phyloP scores from a whole-genome alignment of 2,888 invertebrate genomes.

The Osmoderma eremita region DNA sequence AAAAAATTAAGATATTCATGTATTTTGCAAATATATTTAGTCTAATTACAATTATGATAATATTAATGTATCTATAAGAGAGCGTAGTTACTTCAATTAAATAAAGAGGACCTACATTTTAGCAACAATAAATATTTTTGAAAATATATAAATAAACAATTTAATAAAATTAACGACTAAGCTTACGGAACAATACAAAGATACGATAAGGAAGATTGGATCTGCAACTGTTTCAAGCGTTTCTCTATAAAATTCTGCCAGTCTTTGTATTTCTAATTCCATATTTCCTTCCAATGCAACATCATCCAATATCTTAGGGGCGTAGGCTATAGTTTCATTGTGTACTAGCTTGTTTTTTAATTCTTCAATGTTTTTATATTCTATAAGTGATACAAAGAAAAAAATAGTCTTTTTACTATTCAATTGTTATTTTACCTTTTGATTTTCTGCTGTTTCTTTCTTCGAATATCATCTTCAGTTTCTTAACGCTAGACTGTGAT shows the following conservation, averaged over 20 bases:
- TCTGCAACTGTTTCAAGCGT: constrained; percentile 20
- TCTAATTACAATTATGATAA: too few relatives aligned
- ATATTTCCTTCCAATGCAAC: not conserved
- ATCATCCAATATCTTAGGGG: constrained; percentile 25
- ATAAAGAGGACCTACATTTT: not conserved
- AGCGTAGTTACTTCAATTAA: too few relatives aligned
- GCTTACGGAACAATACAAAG: constrained; percentile 16
- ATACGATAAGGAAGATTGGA: constrained; percentile 3
- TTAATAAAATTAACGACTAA: not conserved
- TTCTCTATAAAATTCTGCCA: constrained; percentile 17
- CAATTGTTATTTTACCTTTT: too few relatives aligned
- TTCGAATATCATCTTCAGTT: constrained; percentile 4
- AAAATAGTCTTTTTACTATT: too few relatives aligned
- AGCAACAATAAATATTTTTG: not conserved
- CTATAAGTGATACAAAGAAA: not conserved
- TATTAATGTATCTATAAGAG: too few relatives aligned
- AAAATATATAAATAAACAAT: constrained; percentile 3
- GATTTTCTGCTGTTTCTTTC: too few relatives aligned
- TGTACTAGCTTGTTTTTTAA: constrained; percentile 12
- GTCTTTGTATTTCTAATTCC: not conserved
- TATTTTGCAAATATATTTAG: too few relatives aligned
- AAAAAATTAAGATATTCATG: too few relatives aligned
- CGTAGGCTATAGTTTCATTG: constrained; percentile 10
- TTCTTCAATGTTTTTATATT: constrained; percentile 8
- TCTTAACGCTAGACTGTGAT: not conserved